phyloP scores from a whole-genome alignment of 30 jellyfish, hydroid and myxozoan genomes.

The Cassiopea andromeda region DNA sequence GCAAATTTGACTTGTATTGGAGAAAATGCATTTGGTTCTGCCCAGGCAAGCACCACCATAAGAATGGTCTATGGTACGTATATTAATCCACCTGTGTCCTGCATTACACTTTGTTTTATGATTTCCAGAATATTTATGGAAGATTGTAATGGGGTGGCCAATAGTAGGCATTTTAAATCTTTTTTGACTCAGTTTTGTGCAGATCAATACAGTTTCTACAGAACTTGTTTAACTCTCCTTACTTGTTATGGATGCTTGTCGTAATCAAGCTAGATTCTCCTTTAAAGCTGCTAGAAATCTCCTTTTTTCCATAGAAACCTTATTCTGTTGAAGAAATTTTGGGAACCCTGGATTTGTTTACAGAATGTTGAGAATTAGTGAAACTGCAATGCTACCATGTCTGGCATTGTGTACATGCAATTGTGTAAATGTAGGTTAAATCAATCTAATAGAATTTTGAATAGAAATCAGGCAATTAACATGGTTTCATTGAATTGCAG shows the following conservation, averaged over 20 bases:
- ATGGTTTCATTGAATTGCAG: neutral
- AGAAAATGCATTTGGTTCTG: conserved; percentile 18
- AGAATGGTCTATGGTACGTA: conserved; percentile 36
- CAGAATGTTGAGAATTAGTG: too few relatives aligned
- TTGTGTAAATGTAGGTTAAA: neutral
- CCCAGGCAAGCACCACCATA: conserved; percentile 22
- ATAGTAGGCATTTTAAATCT: neutral
- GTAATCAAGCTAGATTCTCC: neutral
- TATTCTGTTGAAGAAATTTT: too few relatives aligned
- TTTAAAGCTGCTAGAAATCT: too few relatives aligned
- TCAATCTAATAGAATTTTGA: neutral
- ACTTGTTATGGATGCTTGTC: neutral
- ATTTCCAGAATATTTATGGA: neutral
- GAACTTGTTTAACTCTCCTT: neutral
- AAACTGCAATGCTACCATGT: too few relatives aligned
- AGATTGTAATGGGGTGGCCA: neutral
- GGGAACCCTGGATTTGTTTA: too few relatives aligned
- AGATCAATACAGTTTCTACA: neutral
- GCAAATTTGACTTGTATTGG: conserved; percentile 34
- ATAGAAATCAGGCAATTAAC: neutral
- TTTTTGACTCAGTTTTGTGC: neutral
- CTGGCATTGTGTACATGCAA: too few relatives aligned
- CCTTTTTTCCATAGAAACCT: too few relatives aligned
- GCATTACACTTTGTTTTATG: neutral
- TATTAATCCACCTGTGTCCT: neutral